Conservation (phyloP, 2,888 invertebrate genomes). For the Dryocosmus kuriphilus region DNA sequence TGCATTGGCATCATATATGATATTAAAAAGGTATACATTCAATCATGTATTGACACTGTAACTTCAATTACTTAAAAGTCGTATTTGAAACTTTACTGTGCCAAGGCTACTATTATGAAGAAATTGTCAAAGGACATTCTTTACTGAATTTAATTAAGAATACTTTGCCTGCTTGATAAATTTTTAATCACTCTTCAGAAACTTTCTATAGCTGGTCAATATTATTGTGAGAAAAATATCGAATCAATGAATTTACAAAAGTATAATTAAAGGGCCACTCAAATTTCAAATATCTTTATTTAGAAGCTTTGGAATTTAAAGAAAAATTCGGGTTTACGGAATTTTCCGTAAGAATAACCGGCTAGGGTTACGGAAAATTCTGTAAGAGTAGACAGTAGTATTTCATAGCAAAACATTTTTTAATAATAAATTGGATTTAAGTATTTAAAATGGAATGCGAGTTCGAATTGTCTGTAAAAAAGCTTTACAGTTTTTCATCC, state of each 20-base stretch:
- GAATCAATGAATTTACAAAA: not conserved
- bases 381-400: too few species aligned
- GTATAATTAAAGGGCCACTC: not conserved
- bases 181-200: not conserved
- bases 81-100: conserved; percentile 11
- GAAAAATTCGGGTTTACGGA: too few species aligned
- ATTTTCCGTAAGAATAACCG: too few species aligned
- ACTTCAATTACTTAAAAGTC: conserved; percentile 33
- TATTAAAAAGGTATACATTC: conserved; percentile 17
- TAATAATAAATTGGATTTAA: not conserved
- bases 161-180: not conserved
- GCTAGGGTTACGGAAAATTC: too few species aligned
- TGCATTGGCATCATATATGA: conserved; percentile 15
- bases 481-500: not conserved
- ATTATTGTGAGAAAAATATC: not conserved
- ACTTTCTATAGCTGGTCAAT: not conserved
- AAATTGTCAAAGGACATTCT: conserved; percentile 17
- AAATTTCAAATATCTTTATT: too few species aligned
- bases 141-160: conserved; percentile 11
- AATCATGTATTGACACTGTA: not conserved
- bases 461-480: not conserved
- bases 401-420: not conserved
- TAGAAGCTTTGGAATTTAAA: not conserved
- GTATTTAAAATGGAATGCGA: not conserved
- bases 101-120: conserved; percentile 28